These are phyloP conservation scores for Drosophila austrosaltans DNA, from an alignment of 2,888 invertebrate genomes.

Conservation along the genomic window DNA sequence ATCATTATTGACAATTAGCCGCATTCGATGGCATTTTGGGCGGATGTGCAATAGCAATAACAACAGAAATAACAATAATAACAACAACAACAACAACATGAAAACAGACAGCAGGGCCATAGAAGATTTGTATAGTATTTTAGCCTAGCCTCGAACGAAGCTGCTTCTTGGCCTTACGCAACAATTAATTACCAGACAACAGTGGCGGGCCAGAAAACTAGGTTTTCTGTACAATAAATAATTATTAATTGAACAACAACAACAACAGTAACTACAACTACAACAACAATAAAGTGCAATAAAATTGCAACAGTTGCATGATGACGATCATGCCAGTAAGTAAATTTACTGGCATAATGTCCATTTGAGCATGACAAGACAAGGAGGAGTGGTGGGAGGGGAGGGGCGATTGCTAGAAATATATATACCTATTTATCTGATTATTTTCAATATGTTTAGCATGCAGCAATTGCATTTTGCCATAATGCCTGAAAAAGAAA, in stretches of 20 bases:
- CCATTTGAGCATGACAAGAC: conserved; percentile 64
- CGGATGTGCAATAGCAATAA: conserved; percentile 66
- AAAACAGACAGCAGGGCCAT: conserved; percentile 10
- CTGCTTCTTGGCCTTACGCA: conserved; percentile 76
- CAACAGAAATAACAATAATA: conserved; percentile 32
- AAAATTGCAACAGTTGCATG: conserved; percentile 66
- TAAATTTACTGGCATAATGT: conserved; percentile 40
- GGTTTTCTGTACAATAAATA: conserved; percentile 68
- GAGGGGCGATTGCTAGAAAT: neutral
- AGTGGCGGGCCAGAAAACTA: conserved; percentile 68
- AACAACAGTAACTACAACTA: conserved; percentile 29
- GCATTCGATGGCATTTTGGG: conserved; percentile 74
- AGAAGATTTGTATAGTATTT: conserved; percentile 38
- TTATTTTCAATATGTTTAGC: conserved; percentile 31
- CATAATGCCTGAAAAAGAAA: conserved; percentile 9
- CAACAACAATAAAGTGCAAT: conserved; percentile 18
- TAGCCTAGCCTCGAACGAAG: conserved; percentile 48
- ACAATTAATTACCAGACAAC: conserved; percentile 69
- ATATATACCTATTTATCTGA: conserved; percentile 4
- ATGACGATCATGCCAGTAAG: conserved; percentile 50
- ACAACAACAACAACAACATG: conserved; percentile 8
- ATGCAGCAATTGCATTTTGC: conserved; percentile 17
- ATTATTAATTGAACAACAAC: conserved; percentile 69
- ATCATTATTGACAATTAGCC: conserved; percentile 79
- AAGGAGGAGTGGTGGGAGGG: conserved; percentile 2